Conservation (phyloP, 2,113 vertebrate genomes). For the Peromyscus californicus region DNA sequence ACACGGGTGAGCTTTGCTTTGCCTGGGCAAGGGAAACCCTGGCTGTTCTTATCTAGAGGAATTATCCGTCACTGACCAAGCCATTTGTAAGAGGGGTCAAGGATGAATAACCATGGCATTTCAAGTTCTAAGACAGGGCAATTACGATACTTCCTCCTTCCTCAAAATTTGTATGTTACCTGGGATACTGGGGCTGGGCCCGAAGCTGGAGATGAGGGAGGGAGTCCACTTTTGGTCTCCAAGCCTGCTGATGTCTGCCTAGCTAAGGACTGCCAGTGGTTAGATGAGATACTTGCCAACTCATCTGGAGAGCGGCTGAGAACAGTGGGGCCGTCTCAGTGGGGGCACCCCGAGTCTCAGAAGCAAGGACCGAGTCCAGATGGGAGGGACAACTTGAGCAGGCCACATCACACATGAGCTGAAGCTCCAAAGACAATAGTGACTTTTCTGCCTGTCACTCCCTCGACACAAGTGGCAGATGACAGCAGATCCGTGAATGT, state of each 20-base stretch:
- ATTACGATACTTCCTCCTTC: conserved; percentile 13
- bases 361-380: not conserved
- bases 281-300: not conserved
- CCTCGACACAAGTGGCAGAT: not conserved
- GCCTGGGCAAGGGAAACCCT: not conserved
- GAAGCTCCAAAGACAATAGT: not conserved
- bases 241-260: not conserved
- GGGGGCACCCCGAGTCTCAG: too few relatives aligned
- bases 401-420: not conserved
- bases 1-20: not conserved
- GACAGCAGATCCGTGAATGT: not conserved
- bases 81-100: not conserved
- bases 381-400: not conserved
- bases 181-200: not conserved
- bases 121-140: not conserved
- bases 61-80: not conserved
- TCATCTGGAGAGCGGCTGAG: not conserved
- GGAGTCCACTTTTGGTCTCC: not conserved
- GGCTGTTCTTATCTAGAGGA: not conserved
- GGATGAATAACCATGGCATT: not conserved
- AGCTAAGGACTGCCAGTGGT: not conserved
- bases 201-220: not conserved
- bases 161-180: not conserved
- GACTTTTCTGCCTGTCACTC: not conserved
- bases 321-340: too few relatives aligned